Conservation (phyloP, 2,888 invertebrate species). For the Eupithecia tripunctaria region DNA sequence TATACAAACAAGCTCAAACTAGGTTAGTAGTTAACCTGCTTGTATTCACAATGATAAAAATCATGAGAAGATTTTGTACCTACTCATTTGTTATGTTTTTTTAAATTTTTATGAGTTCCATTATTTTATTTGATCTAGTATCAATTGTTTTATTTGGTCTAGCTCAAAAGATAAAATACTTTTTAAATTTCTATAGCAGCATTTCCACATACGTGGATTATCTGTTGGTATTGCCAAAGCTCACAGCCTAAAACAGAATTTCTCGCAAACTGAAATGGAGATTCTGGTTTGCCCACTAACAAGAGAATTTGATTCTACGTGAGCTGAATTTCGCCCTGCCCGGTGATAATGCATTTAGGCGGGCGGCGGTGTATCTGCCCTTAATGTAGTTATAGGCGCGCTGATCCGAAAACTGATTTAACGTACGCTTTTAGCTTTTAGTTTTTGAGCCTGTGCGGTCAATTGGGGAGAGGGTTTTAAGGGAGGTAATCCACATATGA, state of each 20-base stretch:
- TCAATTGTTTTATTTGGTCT: no score
- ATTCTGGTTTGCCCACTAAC: not conserved
- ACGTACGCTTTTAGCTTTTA: slow-evolving; percentile 18
- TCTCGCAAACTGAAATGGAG: not conserved
- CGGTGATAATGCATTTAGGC: slow-evolving; percentile 1
- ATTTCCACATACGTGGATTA: not conserved
- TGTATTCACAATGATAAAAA: no score
- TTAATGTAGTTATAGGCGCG: slow-evolving; percentile 24
- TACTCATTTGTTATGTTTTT: no score
- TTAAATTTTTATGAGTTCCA: no score
- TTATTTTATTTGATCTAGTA: no score
- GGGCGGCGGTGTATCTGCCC: not conserved
- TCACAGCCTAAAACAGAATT: not conserved
- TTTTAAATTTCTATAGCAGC: no score
- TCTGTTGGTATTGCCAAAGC: not conserved
- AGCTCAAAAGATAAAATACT: no score
- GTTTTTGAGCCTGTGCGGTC: slow-evolving; percentile 5
- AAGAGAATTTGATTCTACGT: not conserved
- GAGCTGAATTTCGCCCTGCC: not conserved
- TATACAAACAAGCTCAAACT: no score
- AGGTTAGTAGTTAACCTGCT: no score
- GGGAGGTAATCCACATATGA: no score
- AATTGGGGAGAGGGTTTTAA: no score
- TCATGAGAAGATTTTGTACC: no score
- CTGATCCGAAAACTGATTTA: slow-evolving; percentile 28